Percentiles rank a stretch among this genome's conserved stretches.
phyloP scores from a whole-genome alignment of 2,797 vertebrate species.

The Muscicapa striata region DNA sequence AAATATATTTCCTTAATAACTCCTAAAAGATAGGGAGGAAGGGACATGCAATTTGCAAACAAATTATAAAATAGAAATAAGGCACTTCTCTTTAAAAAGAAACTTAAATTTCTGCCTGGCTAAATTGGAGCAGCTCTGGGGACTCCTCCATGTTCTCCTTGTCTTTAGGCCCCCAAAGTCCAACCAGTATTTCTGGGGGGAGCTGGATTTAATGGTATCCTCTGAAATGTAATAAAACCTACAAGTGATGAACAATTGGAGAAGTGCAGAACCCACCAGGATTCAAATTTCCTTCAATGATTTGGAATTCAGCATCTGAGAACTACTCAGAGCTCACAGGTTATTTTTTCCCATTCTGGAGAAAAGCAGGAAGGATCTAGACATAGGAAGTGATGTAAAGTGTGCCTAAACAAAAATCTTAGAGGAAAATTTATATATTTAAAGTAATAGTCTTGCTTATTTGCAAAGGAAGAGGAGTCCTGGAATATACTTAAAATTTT shows the following conservation, averaged over 20 bases:
- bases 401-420: background rate
- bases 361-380: background rate
- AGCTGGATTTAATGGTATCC: conserved; percentile 39
- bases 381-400: background rate
- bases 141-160: background rate
- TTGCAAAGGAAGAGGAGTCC: background rate
- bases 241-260: conserved; percentile 63
- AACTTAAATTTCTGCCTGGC: background rate
- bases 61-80: background rate
- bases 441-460: background rate
- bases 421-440: background rate
- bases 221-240: conserved; percentile 58
- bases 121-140: background rate
- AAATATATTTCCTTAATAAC: background rate
- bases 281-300: conserved; percentile 65
- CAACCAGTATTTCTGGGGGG: background rate
- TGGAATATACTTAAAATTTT: background rate
- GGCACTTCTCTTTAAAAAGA: background rate
- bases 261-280: conserved; percentile 34
- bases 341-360: background rate
- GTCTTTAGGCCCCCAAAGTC: background rate
- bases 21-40: background rate
- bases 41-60: background rate
- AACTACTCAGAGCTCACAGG: background rate
- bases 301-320: conserved; percentile 60